These are phyloP conservation scores for Glyphotaelius pellucidus DNA, from an alignment of 2,888 invertebrate species.

Conservation along the genomic window DNA sequence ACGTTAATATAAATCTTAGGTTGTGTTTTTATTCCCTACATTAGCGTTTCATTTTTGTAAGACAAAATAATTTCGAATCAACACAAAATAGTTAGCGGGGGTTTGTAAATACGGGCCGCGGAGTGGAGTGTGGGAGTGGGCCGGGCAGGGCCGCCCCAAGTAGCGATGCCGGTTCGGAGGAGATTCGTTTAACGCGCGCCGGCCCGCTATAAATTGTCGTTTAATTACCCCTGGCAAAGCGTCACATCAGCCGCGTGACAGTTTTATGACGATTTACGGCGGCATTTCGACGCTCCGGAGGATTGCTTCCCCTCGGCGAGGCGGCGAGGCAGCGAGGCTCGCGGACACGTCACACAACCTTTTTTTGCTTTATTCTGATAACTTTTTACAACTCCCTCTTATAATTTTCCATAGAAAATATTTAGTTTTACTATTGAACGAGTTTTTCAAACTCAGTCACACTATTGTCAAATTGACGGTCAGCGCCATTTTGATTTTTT, in stretches of 20 bases:
- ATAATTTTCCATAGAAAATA: not conserved
- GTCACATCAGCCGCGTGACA: conserved; percentile 86
- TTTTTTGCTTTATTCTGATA: not conserved
- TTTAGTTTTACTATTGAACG: not conserved
- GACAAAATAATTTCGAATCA: not conserved
- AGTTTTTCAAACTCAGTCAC: not conserved
- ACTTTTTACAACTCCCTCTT: not conserved
- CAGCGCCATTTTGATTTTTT: not conserved
- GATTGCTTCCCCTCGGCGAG: conserved; percentile 68
- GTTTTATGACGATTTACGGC: conserved; percentile 83
- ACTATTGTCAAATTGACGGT: not conserved
- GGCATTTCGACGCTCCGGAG: conserved; percentile 77
- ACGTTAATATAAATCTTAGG: not conserved
- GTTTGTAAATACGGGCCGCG: conserved; percentile 27
- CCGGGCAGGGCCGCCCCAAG: conserved; percentile 31
- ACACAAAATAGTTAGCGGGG: not conserved
- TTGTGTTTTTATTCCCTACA: not conserved
- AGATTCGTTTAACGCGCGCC: conserved; percentile 66
- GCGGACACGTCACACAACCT: conserved; percentile 67
- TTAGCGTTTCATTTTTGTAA: not conserved
- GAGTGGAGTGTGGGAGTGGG: not conserved
- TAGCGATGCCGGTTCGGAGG: conserved; percentile 57
- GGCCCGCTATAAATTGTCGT: conserved; percentile 78
- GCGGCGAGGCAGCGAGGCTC: conserved; percentile 54
- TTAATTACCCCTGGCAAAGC: conserved; percentile 79